Conservation (phyloP, 2,797 vertebrate species). For the Spinibarbus caldwelli region DNA sequence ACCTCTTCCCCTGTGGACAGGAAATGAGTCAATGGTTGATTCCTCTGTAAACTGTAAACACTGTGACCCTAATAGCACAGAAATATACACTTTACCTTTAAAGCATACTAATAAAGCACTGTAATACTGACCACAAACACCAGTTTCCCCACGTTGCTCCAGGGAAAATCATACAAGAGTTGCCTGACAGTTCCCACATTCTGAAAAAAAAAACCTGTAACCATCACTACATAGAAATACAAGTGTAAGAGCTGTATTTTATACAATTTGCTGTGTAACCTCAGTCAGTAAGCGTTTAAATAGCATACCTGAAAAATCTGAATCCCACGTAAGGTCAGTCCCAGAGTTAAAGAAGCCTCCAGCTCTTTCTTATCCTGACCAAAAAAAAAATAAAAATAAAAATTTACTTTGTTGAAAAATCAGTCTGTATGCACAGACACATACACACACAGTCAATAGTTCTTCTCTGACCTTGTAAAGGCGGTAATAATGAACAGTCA, state of each 20-base stretch:
- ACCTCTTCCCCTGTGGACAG: constrained; percentile 89
- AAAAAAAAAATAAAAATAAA: too few relatives aligned
- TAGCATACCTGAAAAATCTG: constrained; percentile 94
- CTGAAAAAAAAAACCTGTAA: constrained; percentile 69
- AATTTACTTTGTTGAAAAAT: constrained; percentile 8
- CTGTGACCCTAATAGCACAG: not conserved
- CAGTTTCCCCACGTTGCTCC: constrained; percentile 97
- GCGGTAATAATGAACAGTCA: constrained; percentile 95
- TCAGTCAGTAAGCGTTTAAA: not conserved
- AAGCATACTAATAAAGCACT: not conserved
- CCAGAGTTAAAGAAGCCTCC: constrained; percentile 91
- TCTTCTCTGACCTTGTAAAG: constrained; percentile 88
- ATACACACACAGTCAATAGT: not conserved
- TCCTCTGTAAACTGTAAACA: not conserved
- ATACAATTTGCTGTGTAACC: not conserved
- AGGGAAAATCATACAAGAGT: constrained; percentile 95
- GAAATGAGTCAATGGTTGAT: not conserved
- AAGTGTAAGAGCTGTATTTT: not conserved
- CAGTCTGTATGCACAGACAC: not conserved
- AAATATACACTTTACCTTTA: not conserved
- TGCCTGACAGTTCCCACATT: constrained; percentile 91
- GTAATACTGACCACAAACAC: constrained; percentile 94
- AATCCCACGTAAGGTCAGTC: constrained; percentile 93
- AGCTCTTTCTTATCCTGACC: constrained; percentile 94
- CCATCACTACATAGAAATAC: not conserved